A percentile compares a stretch with the other conserved stretches of the same genome.
Conservation (phyloP, 2,888 invertebrate genomes). For the Tholera decimalis region DNA sequence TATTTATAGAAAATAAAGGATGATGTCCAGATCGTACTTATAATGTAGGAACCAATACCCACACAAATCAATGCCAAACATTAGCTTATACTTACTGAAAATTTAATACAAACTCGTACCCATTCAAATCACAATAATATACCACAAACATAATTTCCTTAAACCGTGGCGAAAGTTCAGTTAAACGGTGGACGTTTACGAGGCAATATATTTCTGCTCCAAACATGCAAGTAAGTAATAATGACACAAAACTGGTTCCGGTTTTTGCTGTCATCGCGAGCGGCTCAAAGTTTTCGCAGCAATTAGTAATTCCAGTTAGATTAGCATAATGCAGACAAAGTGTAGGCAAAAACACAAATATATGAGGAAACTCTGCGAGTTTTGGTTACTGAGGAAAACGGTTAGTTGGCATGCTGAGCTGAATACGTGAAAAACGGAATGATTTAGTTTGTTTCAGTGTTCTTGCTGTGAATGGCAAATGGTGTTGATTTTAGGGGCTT, state of each 20-base stretch:
- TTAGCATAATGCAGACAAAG: constrained; percentile 63
- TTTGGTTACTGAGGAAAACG: constrained; percentile 44
- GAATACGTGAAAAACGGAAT: constrained; percentile 31
- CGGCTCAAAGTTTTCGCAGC: constrained; percentile 51
- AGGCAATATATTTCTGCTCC: constrained; percentile 43
- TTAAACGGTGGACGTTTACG: constrained; percentile 33
- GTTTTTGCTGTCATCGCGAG: constrained; percentile 59
- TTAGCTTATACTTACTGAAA: no score
- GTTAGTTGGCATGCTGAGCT: constrained; percentile 48
- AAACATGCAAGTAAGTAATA: constrained; percentile 58
- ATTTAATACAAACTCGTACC: neutral
- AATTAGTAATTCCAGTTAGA: constrained; percentile 64
- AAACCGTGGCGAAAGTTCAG: constrained; percentile 31
- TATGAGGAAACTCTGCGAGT: constrained; percentile 61
- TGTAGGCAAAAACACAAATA: constrained; percentile 63
- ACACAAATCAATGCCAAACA: no score
- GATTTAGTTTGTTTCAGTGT: constrained; percentile 36
- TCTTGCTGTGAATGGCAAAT: neutral
- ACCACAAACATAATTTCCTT: constrained; percentile 19
- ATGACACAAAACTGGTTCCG: constrained; percentile 53
- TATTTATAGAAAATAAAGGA: no score
- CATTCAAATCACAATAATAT: constrained; percentile 12
- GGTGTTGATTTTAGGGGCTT: neutral
- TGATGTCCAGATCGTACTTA: no score
- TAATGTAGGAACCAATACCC: no score